These are phyloP conservation scores for Heliconius ismenius DNA, from an alignment of 2,888 invertebrate species.

Conservation along the genomic window DNA sequence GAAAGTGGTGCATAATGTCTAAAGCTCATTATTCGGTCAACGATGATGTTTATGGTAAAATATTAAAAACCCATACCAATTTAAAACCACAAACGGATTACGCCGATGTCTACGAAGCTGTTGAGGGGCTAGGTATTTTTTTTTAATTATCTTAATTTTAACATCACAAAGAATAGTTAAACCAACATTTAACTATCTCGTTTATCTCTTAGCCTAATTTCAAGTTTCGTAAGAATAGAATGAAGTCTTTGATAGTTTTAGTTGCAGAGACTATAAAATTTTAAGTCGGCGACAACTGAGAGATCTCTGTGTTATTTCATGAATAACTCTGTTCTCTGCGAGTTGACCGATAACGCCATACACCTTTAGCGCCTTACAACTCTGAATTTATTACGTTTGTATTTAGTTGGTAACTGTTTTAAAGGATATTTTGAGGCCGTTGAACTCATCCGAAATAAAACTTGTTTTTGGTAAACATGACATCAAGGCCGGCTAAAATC, in stretches of 20 bases:
- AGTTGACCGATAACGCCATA: slow-evolving; percentile 49
- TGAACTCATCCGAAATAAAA: slow-evolving; percentile 72
- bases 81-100: slow-evolving; percentile 63
- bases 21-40: slow-evolving; percentile 73
- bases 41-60: slow-evolving; percentile 75
- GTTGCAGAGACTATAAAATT: slow-evolving; percentile 37
- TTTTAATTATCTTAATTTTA: background rate
- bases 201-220: slow-evolving; percentile 31
- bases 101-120: slow-evolving; percentile 72
- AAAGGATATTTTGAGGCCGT: slow-evolving; percentile 53
- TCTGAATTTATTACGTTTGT: slow-evolving; percentile 28
- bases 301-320: slow-evolving; percentile 33
- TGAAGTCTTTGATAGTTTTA: slow-evolving; percentile 26
- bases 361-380: slow-evolving; percentile 19
- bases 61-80: slow-evolving; percentile 64
- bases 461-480: slow-evolving; percentile 66
- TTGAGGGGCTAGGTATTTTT: slow-evolving; percentile 69
- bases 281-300: slow-evolving; percentile 39
- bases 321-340: slow-evolving; percentile 41
- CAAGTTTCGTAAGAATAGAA: slow-evolving; percentile 26
- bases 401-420: slow-evolving; percentile 42
- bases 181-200: slow-evolving; percentile 36
- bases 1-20: slow-evolving; percentile 54
- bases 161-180: background rate
- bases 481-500: slow-evolving; percentile 49